Evolutionary conservation across 2,888 invertebrate species (phyloP).

Genomic region (Hyppa rectilinea): DNA sequence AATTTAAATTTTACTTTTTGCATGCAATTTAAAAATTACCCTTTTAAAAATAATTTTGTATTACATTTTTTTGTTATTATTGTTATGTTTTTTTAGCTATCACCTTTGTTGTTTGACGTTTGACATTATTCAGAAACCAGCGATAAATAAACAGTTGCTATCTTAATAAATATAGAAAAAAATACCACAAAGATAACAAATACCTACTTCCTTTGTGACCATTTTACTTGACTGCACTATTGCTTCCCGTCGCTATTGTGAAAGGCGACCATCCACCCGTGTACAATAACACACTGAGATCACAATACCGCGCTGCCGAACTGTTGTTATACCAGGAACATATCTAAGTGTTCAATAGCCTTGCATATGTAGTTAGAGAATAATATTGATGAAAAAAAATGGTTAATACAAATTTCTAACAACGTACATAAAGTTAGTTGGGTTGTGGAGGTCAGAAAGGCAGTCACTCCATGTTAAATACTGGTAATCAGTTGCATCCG

Average conservation of each 20-base stretch:
- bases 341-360: not conserved
- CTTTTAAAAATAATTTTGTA: too few relatives aligned
- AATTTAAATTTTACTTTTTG: too few relatives aligned
- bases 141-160: not conserved
- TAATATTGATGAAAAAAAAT: not conserved
- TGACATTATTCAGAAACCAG: not conserved
- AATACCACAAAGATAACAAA: constrained; percentile 5
- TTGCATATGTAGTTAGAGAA: not conserved
- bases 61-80: too few relatives aligned
- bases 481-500: too few relatives aligned
- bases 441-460: too few relatives aligned
- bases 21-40: too few relatives aligned
- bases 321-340: constrained; percentile 11
- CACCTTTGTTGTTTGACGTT: too few relatives aligned
- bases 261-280: constrained; percentile 5
- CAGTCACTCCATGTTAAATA: too few relatives aligned
- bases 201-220: constrained; percentile 19
- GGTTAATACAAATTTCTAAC: too few relatives aligned
- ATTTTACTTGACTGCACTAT: constrained; percentile 13
- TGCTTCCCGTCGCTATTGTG: constrained; percentile 6
- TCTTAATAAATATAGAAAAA: not conserved
- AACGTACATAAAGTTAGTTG: too few relatives aligned
- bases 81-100: too few relatives aligned
- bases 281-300: constrained; percentile 22
- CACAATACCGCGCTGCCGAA: constrained; percentile 25